Evolutionary conservation across 2,888 invertebrate species (phyloP).

Genomic region (Cerastis rubricosa): DNA sequence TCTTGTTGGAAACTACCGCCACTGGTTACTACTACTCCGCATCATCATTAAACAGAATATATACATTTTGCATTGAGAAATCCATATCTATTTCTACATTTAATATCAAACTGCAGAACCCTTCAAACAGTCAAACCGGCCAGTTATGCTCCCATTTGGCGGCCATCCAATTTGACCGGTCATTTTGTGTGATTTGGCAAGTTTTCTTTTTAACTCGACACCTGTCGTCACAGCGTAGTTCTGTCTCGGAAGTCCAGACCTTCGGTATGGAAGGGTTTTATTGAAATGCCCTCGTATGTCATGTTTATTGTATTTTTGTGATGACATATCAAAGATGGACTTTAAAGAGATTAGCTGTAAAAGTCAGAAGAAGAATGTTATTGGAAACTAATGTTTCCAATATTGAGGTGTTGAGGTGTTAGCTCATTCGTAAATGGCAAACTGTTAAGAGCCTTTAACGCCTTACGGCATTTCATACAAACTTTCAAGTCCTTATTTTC

Average conservation of each 20-base stretch:
- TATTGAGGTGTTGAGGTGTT: neutral
- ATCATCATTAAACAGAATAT: neutral
- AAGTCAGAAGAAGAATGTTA: neutral
- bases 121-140: constrained; percentile 38
- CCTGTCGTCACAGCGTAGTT: constrained; percentile 80
- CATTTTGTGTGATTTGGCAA: constrained; percentile 85
- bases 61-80: neutral
- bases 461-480: too few species aligned
- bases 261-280: constrained; percentile 41
- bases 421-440: neutral
- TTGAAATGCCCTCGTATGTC: neutral
- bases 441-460: too few species aligned
- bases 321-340: constrained; percentile 11
- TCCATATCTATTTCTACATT: constrained; percentile 7
- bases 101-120: constrained; percentile 36
- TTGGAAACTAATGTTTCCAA: neutral
- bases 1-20: too few species aligned
- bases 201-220: constrained; percentile 78
- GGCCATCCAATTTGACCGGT: constrained; percentile 81
- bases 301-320: constrained; percentile 14
- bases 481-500: too few species aligned
- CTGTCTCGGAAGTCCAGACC: constrained; percentile 75
- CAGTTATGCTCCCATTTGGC: constrained; percentile 77
- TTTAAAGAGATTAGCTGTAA: neutral
- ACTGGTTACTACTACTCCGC: neutral